Evolutionary conservation across 2,113 vertebrate genomes (phyloP).

Genomic region (Ptychochromis oligacanthus): DNA sequence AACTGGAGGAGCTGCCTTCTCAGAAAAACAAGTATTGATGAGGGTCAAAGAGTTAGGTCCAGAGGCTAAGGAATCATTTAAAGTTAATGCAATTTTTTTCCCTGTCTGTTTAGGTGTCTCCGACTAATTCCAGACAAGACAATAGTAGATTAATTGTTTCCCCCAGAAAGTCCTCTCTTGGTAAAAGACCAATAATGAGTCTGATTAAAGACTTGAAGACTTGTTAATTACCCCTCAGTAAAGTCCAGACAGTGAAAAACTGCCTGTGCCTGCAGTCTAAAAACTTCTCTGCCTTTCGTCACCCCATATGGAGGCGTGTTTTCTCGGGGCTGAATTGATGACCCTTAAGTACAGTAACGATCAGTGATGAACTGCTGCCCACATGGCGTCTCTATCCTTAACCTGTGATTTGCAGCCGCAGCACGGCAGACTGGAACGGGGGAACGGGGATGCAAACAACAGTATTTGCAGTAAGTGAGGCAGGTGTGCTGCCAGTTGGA

Average conservation of each 20-base stretch:
- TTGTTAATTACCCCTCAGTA: conserved; percentile 62
- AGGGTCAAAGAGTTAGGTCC: conserved; percentile 18
- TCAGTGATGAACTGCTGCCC: conserved; percentile 15
- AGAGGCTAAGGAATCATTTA: conserved; percentile 1
- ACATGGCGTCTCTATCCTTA: conserved; percentile 14
- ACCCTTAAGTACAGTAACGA: conserved; percentile 50
- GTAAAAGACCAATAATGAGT: conserved; percentile 66
- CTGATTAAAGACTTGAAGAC: conserved; percentile 60
- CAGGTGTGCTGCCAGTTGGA: conserved; percentile 43
- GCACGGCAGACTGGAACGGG: neutral
- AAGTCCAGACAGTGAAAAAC: conserved; percentile 51
- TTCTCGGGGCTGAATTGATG: conserved; percentile 11
- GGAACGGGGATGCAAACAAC: neutral
- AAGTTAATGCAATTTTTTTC: conserved; percentile 25
- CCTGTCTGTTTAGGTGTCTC: conserved; percentile 2
- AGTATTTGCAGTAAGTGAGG: conserved; percentile 35
- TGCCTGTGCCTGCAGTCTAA: conserved; percentile 24
- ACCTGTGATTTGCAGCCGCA: conserved; percentile 33
- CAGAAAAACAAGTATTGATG: conserved; percentile 33
- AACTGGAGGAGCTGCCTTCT: neutral
- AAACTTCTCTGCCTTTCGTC: conserved; percentile 40
- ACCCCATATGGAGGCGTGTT: conserved; percentile 14
- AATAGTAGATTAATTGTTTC: conserved; percentile 64
- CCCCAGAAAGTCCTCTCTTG: conserved; percentile 41
- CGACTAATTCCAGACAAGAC: conserved; percentile 27